Base-by-base conservation (phyloP, 37 sponge, comb jelly and placozoan genomes). In the Halichondria panicea region DNA sequence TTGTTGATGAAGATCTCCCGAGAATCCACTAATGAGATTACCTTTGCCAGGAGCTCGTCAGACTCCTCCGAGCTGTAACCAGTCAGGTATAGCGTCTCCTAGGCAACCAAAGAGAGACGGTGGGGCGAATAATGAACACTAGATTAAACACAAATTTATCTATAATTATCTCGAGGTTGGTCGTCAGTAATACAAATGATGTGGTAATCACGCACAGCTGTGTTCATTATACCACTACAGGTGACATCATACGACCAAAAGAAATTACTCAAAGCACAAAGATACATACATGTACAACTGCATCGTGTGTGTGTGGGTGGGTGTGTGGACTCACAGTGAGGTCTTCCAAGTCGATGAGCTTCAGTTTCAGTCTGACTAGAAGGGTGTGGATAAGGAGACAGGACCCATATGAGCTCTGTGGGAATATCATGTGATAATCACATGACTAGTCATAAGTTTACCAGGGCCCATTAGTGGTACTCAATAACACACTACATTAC, bases 1-100 rank as follows among this genome's bases (percentile, higher is more conserved):
- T n/a, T n/a, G n/a, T n/a, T n/a, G n/a, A 81, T 43, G 66, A 85
- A 78, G 73, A 81, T 81, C 24, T 85, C 86, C 43, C 66, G 66
- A 56, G 86, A 70, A 44, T 83, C 75, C 33, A 79, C 56, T 22
- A 91, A 72, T 12, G 87, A 85, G 32, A 85, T 34, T 0, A 85
- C 69, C 24, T 63, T 45, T 6, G 43, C 87, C 0, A 91, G 43
- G 15, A 91, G 22, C 38, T 91, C 91, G 24, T 91, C 91, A 2
- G 86, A 70, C 22, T 85, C 82, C 9, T 91, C 91, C 32, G 30
- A 3, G 41, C 43, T 13, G 46, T 75, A 65, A 18, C 81, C 88
- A 34, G 46, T 42, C 88, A 64, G 38, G 12, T 48, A 18, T 19
- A 87, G 58, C 0, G 88, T 76, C 35, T 87, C 88, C 88, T 87